Base-by-base conservation (phyloP, 2,888 invertebrate species). In the Galerucella pusilla region DNA sequence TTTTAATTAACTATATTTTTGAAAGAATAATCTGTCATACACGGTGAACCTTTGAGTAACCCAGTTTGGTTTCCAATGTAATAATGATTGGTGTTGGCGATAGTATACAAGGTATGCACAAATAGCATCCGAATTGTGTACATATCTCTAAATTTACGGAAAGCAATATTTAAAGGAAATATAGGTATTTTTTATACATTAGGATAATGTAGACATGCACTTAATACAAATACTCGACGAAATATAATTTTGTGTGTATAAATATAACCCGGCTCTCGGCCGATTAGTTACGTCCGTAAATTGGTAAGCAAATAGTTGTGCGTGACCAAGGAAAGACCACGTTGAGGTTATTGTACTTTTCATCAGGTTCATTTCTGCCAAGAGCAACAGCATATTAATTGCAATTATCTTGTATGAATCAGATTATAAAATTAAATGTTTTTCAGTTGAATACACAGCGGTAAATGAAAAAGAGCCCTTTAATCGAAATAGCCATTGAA, bases 341-440 rank as follows among this genome's bases (percentile, higher is more conserved):
- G n/a, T 3, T 60, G 60, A 66, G 72, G 72, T 72, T 72, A 72
- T 72, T 72, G 72, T 72, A 66, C 72, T 66, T 72, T 72, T 57
- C 60, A 42, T 72, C 59, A 66, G 16, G 72, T 72, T 72, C 66
- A 49, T 46, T 72, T 67, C 63, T 67, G 45, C 28, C 28, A 60
- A 72, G 14, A 66, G n/a, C 59, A 45, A 45, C 63, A 67, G 63
- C 20, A 72, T 72, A 72, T 60, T 72, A 60, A 72, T 67, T 72
- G 52, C 49, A 28, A 46, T 46, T 16, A 20, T 46, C 12, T 16
- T 20, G 16, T 46, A 65, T 57, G 10, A 20, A 57, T 20, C 57
- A 57, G 20, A 57, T 57, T 57, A 20, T 20, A 16, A 2, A 16
- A 42, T 42, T 35, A 4, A 46, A 49, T 49, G 49, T 12, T 49